Conservation (phyloP, 2,797 vertebrate species). For the Notolabrus celidotus region DNA sequence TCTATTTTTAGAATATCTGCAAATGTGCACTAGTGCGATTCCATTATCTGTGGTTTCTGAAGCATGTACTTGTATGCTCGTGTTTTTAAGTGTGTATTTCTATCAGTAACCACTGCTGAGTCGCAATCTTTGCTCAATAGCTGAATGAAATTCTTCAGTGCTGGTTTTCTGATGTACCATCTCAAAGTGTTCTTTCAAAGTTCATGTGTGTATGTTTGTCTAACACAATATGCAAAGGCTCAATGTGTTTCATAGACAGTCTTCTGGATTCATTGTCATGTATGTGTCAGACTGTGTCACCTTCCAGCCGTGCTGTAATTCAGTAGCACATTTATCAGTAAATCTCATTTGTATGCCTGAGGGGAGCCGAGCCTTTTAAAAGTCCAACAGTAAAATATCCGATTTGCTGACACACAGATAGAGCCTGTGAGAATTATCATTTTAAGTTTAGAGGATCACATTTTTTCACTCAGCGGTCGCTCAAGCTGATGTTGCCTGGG, state of each 20-base stretch:
- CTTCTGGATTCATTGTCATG: conserved; percentile 48
- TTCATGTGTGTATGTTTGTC: background rate
- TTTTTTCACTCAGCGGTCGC: conserved; percentile 26
- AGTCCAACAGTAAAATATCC: conserved; percentile 67
- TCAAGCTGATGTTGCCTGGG: conserved; percentile 27
- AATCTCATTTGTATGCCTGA: conserved; percentile 70
- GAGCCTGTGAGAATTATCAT: conserved; percentile 60
- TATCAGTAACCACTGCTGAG: conserved; percentile 53
- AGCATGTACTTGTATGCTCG: conserved; percentile 8
- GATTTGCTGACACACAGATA: conserved; percentile 59
- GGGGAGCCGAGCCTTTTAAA: conserved; percentile 57
- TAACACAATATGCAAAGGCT: conserved; percentile 15
- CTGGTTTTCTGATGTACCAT: conserved; percentile 64
- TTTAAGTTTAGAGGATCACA: conserved; percentile 60
- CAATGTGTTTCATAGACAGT: conserved; percentile 2
- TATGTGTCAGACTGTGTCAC: conserved; percentile 49
- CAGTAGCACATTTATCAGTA: conserved; percentile 65
- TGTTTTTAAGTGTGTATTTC: conserved; percentile 29
- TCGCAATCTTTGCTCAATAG: conserved; percentile 52
- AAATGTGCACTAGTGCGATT: conserved; percentile 12
- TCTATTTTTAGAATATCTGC: conserved; percentile 35
- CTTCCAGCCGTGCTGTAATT: conserved; percentile 61
- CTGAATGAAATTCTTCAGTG: conserved; percentile 67
- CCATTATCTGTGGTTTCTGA: conserved; percentile 34
- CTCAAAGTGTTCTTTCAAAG: conserved; percentile 32